phyloP scores from a whole-genome alignment of 2,888 invertebrate species.

The Trichopria drosophilae region DNA sequence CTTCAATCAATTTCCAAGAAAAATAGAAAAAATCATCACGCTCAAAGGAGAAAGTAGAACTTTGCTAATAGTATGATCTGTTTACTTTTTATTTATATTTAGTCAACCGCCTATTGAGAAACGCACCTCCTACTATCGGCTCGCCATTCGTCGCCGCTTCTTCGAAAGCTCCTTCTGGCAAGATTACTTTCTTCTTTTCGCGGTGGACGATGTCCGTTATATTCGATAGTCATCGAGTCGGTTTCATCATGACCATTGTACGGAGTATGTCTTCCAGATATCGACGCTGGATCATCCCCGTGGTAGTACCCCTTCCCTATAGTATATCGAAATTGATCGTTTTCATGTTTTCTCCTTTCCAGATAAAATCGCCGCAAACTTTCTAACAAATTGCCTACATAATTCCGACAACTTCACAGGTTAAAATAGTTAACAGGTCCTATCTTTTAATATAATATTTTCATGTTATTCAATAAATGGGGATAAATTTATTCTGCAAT shows the following conservation, averaged over 20 bases:
- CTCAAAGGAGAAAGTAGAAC: too few relatives aligned
- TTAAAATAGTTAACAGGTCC: too few relatives aligned
- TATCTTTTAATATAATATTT: too few relatives aligned
- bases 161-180: slow-evolving; percentile 54
- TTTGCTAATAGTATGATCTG: too few relatives aligned
- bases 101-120: slow-evolving; percentile 7
- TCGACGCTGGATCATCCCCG: slow-evolving; percentile 44
- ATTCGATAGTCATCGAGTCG: slow-evolving; percentile 49
- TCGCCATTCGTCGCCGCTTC: slow-evolving; percentile 55
- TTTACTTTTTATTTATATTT: background rate
- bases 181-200: slow-evolving; percentile 55
- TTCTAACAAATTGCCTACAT: too few relatives aligned
- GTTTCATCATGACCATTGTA: slow-evolving; percentile 50
- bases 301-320: slow-evolving; percentile 56
- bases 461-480: too few relatives aligned
- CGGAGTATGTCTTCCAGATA: slow-evolving; percentile 45
- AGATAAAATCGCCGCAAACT: too few relatives aligned
- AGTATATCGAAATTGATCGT: slow-evolving; percentile 52
- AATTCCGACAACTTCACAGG: too few relatives aligned
- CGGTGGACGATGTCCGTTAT: slow-evolving; percentile 53
- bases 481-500: too few relatives aligned
- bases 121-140: slow-evolving; percentile 58
- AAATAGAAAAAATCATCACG: too few relatives aligned
- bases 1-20: too few relatives aligned
- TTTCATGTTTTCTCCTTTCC: slow-evolving; percentile 8